Percentiles rank a stretch among this genome's conserved stretches.
phyloP scores from a whole-genome alignment of 2,888 invertebrate genomes.

The Xestia c-nigrum region DNA sequence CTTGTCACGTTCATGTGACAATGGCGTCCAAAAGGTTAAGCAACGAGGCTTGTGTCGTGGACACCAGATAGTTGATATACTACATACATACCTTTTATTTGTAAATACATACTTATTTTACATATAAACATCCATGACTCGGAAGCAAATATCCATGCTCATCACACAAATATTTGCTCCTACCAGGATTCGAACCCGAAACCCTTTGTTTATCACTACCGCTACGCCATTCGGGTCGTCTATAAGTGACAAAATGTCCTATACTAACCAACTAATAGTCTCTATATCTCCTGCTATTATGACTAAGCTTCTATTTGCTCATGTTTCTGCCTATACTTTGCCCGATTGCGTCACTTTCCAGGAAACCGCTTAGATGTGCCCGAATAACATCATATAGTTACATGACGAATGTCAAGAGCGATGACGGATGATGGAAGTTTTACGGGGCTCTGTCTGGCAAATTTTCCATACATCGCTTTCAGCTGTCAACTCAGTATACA shows the following conservation, averaged over 20 bases:
- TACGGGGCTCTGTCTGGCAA: neutral
- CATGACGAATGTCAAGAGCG: neutral
- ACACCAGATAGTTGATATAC: too few species aligned
- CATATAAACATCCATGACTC: too few species aligned
- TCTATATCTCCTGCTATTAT: neutral
- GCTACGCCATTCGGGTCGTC: too few species aligned
- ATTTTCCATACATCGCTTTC: neutral
- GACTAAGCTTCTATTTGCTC: neutral
- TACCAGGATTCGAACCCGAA: too few species aligned
- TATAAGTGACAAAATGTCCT: neutral
- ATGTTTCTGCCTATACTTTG: neutral
- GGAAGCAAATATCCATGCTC: too few species aligned
- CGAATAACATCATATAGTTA: neutral
- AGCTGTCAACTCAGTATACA: neutral
- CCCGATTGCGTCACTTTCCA: neutral
- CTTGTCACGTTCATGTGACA: too few species aligned
- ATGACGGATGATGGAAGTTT: neutral
- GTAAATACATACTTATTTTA: too few species aligned
- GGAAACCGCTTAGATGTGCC: neutral
- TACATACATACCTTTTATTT: too few species aligned
- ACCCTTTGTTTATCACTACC: too few species aligned
- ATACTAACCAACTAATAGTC: neutral
- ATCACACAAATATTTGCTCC: too few species aligned
- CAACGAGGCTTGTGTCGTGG: too few species aligned
- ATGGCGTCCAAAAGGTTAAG: too few species aligned